Evolutionary conservation across 2,113 vertebrate species (phyloP).

Genomic region (Ammodramus savannarum): DNA sequence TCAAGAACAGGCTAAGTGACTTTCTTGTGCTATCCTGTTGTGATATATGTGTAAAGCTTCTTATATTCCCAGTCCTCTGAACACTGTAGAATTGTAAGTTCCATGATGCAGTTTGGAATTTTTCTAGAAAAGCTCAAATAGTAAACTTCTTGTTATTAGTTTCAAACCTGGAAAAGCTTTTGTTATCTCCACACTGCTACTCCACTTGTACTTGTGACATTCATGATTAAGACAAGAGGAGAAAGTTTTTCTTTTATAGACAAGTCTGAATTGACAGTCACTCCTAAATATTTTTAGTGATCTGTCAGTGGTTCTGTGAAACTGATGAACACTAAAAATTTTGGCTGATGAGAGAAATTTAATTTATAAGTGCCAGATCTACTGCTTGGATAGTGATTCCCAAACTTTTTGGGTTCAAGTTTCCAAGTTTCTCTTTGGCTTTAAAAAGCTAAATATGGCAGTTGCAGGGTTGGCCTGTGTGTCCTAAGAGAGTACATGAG

Average conservation of each 20-base stretch:
- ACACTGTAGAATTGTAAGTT: not conserved
- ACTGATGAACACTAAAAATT: not conserved
- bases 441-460: not conserved
- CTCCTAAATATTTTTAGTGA: not conserved
- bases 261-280: not conserved
- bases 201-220: not conserved
- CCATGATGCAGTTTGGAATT: not conserved
- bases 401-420: not conserved
- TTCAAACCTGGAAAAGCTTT: not conserved
- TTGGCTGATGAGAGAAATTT: not conserved
- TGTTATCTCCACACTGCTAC: not conserved
- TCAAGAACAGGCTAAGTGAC: not conserved
- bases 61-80: not conserved
- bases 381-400: not conserved
- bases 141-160: not conserved
- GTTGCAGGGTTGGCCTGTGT: not conserved
- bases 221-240: not conserved
- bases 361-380: not conserved
- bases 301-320: not conserved
- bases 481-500: not conserved
- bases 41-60: not conserved
- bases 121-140: not conserved
- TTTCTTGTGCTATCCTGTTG: fast-evolving
- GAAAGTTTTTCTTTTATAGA: not conserved
- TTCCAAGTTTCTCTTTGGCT: not conserved